A percentile compares a stretch with the other conserved stretches of the same genome.
Evolutionary conservation across 2,113 vertebrate genomes (phyloP).

Genomic region (Genyomyrus donnyi): DNA sequence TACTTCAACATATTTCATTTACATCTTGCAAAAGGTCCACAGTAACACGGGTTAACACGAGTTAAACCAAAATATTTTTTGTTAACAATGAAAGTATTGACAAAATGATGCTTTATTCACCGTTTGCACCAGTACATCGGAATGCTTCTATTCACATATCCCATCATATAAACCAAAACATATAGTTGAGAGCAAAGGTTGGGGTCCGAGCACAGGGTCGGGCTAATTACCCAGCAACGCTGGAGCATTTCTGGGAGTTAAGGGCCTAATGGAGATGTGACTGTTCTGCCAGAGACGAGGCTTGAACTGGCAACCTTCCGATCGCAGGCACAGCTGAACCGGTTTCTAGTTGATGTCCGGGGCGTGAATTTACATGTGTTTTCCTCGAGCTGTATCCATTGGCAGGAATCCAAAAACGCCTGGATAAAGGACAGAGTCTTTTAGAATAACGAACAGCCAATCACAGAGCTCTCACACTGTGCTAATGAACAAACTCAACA

Average conservation of each 20-base stretch:
- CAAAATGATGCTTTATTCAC: not conserved
- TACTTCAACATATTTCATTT: not conserved
- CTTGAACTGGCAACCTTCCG: not conserved
- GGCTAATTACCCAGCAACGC: not conserved
- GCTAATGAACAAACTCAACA: not conserved
- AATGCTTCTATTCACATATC: not conserved
- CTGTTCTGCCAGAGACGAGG: not conserved
- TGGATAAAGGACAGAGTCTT: not conserved
- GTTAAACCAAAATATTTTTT: not conserved
- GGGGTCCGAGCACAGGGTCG: not conserved
- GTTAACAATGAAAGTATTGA: not conserved
- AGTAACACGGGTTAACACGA: not conserved
- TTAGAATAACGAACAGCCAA: not conserved
- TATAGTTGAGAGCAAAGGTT: not conserved
- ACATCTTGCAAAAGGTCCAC: not conserved
- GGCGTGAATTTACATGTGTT: not conserved
- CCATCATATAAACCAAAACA: not conserved
- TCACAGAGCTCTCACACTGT: not conserved
- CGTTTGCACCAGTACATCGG: not conserved
- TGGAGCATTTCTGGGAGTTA: not conserved
- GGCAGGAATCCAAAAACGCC: constrained; percentile 13
- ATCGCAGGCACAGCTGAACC: not conserved
- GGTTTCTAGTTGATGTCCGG: not conserved
- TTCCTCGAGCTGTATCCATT: not conserved
- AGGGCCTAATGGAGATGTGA: not conserved